These are phyloP conservation scores for Merops nubicus DNA, from an alignment of 2,113 vertebrate genomes.

Conservation along the genomic window DNA sequence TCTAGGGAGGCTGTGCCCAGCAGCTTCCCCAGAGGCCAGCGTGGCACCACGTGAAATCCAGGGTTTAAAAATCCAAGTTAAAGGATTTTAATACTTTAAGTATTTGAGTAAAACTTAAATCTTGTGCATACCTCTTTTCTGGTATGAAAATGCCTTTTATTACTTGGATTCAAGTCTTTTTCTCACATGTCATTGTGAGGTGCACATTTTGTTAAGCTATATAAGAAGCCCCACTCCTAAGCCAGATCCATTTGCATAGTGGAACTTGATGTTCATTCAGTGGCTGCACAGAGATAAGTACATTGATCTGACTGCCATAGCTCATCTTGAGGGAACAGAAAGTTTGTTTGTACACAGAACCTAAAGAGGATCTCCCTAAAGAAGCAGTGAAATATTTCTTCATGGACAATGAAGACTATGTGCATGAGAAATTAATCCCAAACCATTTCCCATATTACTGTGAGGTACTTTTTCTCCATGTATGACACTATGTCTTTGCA, in stretches of 20 bases:
- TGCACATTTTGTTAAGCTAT: neutral
- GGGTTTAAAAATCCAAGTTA: neutral
- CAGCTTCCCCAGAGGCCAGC: neutral
- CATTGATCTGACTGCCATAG: neutral
- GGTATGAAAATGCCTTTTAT: neutral
- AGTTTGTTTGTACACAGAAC: neutral
- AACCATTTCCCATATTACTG: neutral
- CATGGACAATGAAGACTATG: fast-evolving
- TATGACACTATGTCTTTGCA: neutral
- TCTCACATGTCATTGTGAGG: fast-evolving
- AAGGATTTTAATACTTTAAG: too few relatives aligned
- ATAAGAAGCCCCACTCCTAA: neutral
- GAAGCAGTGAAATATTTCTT: neutral
- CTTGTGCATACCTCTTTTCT: neutral
- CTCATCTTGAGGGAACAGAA: neutral
- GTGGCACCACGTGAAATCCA: fast-evolving
- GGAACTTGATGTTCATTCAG: neutral
- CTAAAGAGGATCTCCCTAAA: neutral
- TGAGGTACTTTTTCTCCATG: neutral
- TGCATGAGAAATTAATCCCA: neutral
- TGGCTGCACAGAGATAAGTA: neutral
- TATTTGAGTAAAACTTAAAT: neutral
- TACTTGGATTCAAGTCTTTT: neutral
- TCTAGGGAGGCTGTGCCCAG: neutral
- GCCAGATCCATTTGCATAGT: neutral